Evolutionary conservation across 2,113 vertebrate species (phyloP), one percentile per base, ranked within the genome.

Genomic region (Ornithorhynchus anatinus): DNA sequence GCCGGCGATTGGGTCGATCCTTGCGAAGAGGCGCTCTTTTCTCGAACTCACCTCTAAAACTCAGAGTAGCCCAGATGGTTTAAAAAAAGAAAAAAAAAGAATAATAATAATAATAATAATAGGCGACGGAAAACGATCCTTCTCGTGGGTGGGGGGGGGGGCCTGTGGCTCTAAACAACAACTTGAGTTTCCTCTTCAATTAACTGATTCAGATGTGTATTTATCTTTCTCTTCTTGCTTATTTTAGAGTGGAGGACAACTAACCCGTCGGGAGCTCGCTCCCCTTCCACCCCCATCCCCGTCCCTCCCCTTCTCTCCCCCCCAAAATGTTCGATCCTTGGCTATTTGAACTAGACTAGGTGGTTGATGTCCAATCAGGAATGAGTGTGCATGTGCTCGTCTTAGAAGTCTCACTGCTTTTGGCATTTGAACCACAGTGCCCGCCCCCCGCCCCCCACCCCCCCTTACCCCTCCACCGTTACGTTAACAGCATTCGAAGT

Each of bases 331-430:
- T 93, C 82, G 88, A 87, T 88, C 86, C 92, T 91, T 91, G 92
- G 93, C 91, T 93, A 84, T 95, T 95, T 93, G 94, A 95, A 92
- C 82, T 94, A 94, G 94, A 95, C 88, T 96, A 95, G 94, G 85
- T 91, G 89, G 93, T 96, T n/a, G 94, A 91, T 94, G 93, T 96
- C 92, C 86, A 82, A 88, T 89, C 84, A 70, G 90, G 95, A 95
- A 92, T 95, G 96, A 92, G 95, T 94, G 95, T 96, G 95, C 95
- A 96, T 95, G 95, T 94, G 95, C 95, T 94, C 86, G 94, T 97
- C 94, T 87, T 92, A 85, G 93, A 92, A 93, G 92, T 90, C 83
- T 88, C 94, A 84, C 95, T 92, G 94, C 95, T 90, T 86, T 85
- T 89, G 89, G 88, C 89, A 91, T 89, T 92, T 89, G 66, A 92